Conservation (phyloP, 2,113 vertebrate species). For the Prolemur simus region DNA sequence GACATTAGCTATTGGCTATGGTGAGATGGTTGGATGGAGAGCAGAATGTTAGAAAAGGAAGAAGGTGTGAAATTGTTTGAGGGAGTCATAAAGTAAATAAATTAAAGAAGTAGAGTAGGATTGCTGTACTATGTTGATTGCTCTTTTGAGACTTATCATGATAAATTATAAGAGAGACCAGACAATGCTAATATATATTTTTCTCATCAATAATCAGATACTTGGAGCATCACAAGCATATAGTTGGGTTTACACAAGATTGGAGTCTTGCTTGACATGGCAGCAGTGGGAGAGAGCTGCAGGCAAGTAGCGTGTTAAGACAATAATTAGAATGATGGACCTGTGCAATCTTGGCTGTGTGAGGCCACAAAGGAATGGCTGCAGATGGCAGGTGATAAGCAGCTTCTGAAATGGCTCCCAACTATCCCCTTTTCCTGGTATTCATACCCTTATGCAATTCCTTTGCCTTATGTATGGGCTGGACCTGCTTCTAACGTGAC, state of each 20-base stretch:
- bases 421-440: neutral
- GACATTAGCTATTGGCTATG: neutral
- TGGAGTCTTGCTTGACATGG: neutral
- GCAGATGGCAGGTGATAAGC: neutral
- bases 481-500: neutral
- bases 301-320: neutral
- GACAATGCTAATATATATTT: neutral
- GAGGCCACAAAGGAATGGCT: neutral
- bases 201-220: neutral
- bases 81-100: neutral
- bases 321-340: neutral
- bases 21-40: neutral
- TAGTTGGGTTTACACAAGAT: neutral
- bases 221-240: neutral
- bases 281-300: neutral
- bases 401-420: neutral
- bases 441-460: neutral
- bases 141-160: neutral
- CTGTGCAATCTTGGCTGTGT: neutral
- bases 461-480: neutral
- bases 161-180: neutral
- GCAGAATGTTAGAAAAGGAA: neutral
- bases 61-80: neutral
- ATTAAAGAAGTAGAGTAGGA: neutral
- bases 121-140: neutral